Evolutionary conservation across 2,888 invertebrate genomes (phyloP), one percentile per base, ranked within the genome.

Genomic region (Sisyra terminalis): DNA sequence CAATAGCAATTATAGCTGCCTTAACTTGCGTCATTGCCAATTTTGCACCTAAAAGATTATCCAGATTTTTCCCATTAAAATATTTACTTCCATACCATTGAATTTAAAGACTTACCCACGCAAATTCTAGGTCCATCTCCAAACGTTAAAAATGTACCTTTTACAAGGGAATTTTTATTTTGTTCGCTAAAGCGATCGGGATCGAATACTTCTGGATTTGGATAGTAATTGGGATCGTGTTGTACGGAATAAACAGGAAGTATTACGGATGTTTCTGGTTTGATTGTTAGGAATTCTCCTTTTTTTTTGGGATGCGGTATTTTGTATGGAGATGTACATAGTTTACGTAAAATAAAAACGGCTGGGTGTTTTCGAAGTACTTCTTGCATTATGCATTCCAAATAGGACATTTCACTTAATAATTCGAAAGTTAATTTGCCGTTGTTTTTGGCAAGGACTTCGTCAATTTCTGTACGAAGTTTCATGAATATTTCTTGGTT

Each of bases 371-470:
- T 32, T 32, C 32, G 11, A 32, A n/a, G 11, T 6, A 32, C 32
- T 24, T 24, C 51, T 16, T 40, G 16, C 0, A 63, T 49, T 1
- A 61, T 62, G 47, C 55, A 56, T 18, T 65, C 63, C 49, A 66
- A 47, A 42, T 64, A 65, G 1, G 51, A 54, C 61, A 66, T 58
- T n/a, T 61, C 57, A 29, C 53, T 52, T 2, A 65, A 34, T 0
- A 54, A 47, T 1, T 65, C 61, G 43, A 57, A 63, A 5, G 55
- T 57, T 1, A 65, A 29, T 4, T 46, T 44, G 1, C 56, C 58
- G 2, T 51, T 47, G 34, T 57, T 43, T 7, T 52, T 51, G 2
- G 49, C 42, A 13, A 58, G 29, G 3, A 51, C 48, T 1, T 44
- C 29, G 1, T 50, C 45, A 4, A 65, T 51, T 47, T 66, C 63